phyloP scores from a whole-genome alignment of 2,888 invertebrate species.

The Aphidoletes aphidimyza region DNA sequence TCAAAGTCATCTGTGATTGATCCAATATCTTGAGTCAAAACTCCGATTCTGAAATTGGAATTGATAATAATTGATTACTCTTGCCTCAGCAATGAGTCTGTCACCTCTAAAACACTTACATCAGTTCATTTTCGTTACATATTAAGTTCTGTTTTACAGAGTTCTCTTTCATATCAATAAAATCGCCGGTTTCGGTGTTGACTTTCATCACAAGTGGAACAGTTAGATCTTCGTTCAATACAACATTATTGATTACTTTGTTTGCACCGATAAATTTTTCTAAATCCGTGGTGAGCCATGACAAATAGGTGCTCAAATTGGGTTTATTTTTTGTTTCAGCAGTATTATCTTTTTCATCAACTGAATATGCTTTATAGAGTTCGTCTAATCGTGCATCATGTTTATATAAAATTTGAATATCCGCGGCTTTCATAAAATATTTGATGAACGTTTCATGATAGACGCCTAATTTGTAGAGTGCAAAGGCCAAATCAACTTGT shows the following conservation, averaged over 20 bases:
- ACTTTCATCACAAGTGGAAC: not conserved
- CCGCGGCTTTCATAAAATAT: too few species aligned
- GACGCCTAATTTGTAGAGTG: not conserved
- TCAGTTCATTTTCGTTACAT: constrained; percentile 11
- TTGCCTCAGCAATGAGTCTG: too few species aligned
- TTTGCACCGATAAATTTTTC: not conserved
- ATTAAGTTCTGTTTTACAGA: not conserved
- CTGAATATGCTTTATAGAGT: too few species aligned
- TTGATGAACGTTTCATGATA: not conserved
- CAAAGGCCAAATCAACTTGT: not conserved
- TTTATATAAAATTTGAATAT: too few species aligned
- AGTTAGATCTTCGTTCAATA: not conserved
- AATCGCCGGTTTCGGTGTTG: not conserved
- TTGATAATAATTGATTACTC: too few species aligned
- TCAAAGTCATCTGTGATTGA: too few species aligned
- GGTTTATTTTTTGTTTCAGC: too few species aligned
- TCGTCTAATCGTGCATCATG: too few species aligned
- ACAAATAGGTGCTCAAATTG: not conserved
- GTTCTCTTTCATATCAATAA: not conserved
- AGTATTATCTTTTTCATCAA: not conserved
- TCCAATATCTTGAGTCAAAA: too few species aligned
- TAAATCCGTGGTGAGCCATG: not conserved
- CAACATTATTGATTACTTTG: not conserved
- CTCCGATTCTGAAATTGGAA: too few species aligned
- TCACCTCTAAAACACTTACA: not conserved